These are phyloP conservation scores for Verasper variegatus DNA, from an alignment of 2,113 vertebrate genomes.

Conservation along the genomic window DNA sequence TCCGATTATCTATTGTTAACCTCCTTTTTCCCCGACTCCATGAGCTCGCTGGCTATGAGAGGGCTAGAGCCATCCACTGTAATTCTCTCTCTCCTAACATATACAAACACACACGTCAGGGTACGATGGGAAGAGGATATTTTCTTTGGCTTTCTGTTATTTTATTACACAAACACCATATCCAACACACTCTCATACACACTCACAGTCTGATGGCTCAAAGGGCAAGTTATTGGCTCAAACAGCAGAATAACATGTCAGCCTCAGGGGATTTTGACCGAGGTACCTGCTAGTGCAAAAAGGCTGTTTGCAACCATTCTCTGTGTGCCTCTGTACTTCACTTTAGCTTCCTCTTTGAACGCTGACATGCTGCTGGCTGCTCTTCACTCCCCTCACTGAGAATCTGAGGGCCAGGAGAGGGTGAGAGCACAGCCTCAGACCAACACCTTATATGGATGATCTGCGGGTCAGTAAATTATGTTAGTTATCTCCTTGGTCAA, in stretches of 20 bases:
- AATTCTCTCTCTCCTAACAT: slow-evolving; percentile 19
- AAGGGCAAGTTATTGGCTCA: slow-evolving; percentile 66
- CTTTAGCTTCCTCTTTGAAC: slow-evolving; percentile 34
- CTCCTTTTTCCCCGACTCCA: slow-evolving; percentile 36
- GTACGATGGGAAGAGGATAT: slow-evolving; percentile 11
- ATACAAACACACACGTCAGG: slow-evolving; percentile 28
- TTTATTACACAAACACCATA: slow-evolving; percentile 23
- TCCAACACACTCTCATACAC: slow-evolving; percentile 15
- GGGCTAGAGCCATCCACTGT: slow-evolving; percentile 20
- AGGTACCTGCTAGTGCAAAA: slow-evolving; percentile 49
- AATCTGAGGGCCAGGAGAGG: not conserved
- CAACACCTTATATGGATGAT: not conserved
- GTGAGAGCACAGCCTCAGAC: not conserved
- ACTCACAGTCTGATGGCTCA: slow-evolving; percentile 39
- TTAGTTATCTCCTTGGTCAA: too few relatives aligned
- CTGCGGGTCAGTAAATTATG: not conserved
- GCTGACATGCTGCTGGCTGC: slow-evolving; percentile 33
- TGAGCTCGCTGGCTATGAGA: slow-evolving; percentile 25
- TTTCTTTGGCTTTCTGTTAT: slow-evolving; percentile 43
- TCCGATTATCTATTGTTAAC: slow-evolving; percentile 80
- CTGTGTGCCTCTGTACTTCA: slow-evolving; percentile 12
- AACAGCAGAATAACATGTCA: slow-evolving; percentile 59
- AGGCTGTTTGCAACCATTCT: slow-evolving; percentile 28
- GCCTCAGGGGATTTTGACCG: slow-evolving; percentile 50
- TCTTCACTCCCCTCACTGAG: slow-evolving; percentile 8